A percentile compares a stretch with the other conserved stretches of the same genome.
These are phyloP conservation scores for Gastracanthus pulcherrimus DNA, from an alignment of 2,888 invertebrate genomes.

Conservation along the genomic window DNA sequence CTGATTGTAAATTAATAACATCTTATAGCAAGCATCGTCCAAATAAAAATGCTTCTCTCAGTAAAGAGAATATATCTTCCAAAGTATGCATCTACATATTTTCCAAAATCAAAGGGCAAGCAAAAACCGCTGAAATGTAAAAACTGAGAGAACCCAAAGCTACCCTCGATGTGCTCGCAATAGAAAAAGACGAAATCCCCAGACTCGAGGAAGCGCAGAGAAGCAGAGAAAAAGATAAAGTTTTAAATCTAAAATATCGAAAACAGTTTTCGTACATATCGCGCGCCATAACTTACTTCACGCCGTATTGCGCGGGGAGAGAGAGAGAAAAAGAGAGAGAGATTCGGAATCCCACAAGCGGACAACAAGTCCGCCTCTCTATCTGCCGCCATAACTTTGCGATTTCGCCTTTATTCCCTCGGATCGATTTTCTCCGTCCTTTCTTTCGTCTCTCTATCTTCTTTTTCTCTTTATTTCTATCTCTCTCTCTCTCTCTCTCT, in stretches of 20 bases:
- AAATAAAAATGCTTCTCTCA: no score
- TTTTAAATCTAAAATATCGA: slow-evolving; percentile 56
- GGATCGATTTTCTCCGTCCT: slow-evolving; percentile 11
- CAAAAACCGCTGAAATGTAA: slow-evolving; percentile 48
- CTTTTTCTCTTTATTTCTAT: neutral
- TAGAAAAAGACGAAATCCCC: neutral
- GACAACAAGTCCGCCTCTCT: slow-evolving; percentile 33
- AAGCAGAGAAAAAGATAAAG: slow-evolving; percentile 40
- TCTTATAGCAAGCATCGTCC: no score
- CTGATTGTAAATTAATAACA: no score
- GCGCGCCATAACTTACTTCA: slow-evolving; percentile 54
- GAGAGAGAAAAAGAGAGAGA: no score
- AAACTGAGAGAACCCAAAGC: neutral
- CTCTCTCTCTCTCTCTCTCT: neutral
- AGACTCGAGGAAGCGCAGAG: neutral
- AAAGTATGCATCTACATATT: neutral
- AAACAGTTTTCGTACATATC: slow-evolving; percentile 54
- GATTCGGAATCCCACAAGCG: no score
- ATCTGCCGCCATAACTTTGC: slow-evolving; percentile 39
- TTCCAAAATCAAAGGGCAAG: no score
- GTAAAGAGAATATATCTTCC: no score
- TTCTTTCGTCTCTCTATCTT: neutral
- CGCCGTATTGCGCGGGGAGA: slow-evolving; percentile 38
- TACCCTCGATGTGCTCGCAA: neutral
- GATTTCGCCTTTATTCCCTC: slow-evolving; percentile 20